Evolutionary conservation across 1,140 invertebrate species (phyloP), one percentile per base, ranked within the genome.

Genomic region (Paralvinella palmiformis): DNA sequence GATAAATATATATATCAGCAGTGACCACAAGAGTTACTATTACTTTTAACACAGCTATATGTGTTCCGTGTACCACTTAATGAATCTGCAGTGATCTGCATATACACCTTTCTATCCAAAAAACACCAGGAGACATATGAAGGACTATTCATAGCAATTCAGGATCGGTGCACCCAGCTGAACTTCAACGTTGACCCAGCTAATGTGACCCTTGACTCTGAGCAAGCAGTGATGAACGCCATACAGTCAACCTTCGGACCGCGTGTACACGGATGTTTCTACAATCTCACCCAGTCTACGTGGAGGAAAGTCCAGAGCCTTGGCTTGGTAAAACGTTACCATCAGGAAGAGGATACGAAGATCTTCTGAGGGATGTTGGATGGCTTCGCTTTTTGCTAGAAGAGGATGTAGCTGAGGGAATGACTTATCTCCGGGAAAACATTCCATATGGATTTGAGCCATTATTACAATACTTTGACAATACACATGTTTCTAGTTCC

Each of bases 71-170:
- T 48, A 7, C 45, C 45, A 48, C 45, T 48, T 24, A 24, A 24
- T 6, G 45, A 48, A 24, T 48, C 15, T 6, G 45, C 45, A 6
- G 45, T 17, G 45, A 48, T 24, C n/a, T 48, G 17, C 27, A 24
- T 48, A 48, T 48, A 24, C 45, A 48, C n/a, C n/a, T 48, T 48
- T 1, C 1, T 48, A 15, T 24, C 1, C 6, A 48, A 48, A n/a
- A 48, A 48, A 24, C 45, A 48, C 45, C 45, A 48, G 45, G 20
- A n/a, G n/a, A 48, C 45, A 3, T 48, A 48, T 48, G 45, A 48
- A 24, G 45, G 27, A 48, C 45, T 48, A 3, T 48, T 48, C 5
- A 48, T 24, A 22, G 0, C 45, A 4, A 48, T 7, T 48, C 45
- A 48, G 45, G 45, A 48, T 48, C 15, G 45, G 27, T 48, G 45